A percentile compares a stretch with the other conserved stretches of the same genome.
These are phyloP conservation scores for Antheraea assamensis DNA, from an alignment of 2,888 invertebrate species.

Conservation along the genomic window DNA sequence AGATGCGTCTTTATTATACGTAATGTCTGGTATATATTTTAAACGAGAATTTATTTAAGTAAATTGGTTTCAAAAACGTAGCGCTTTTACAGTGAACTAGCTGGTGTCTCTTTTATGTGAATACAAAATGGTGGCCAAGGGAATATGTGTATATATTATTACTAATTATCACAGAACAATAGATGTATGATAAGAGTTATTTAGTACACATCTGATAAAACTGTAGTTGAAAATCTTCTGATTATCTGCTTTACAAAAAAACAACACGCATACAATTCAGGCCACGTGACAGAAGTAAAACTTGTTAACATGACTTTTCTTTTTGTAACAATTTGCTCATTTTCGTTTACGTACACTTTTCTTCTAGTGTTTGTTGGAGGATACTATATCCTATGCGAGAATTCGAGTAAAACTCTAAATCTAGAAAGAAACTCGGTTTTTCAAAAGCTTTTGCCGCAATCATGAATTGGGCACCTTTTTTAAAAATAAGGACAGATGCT, in stretches of 20 bases:
- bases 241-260: neutral
- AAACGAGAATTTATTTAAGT: neutral
- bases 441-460: neutral
- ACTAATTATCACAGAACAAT: neutral
- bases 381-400: neutral
- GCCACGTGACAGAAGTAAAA: neutral
- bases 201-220: neutral
- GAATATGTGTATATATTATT: neutral
- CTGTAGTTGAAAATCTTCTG: neutral
- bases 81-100: neutral
- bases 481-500: neutral
- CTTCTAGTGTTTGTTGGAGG: too few species aligned
- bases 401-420: neutral
- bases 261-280: neutral
- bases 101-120: conserved; percentile 6
- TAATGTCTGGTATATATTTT: neutral
- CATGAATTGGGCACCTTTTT: too few species aligned
- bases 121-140: neutral
- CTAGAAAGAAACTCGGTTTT: neutral
- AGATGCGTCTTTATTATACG: neutral
- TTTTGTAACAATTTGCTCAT: too few species aligned
- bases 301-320: too few species aligned
- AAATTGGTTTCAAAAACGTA: neutral
- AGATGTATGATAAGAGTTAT: neutral
- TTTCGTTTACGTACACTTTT: too few species aligned